Evolutionary conservation across 53 echinoderm and acorn worm species (phyloP).

Genomic region (Crossaster papposus): DNA sequence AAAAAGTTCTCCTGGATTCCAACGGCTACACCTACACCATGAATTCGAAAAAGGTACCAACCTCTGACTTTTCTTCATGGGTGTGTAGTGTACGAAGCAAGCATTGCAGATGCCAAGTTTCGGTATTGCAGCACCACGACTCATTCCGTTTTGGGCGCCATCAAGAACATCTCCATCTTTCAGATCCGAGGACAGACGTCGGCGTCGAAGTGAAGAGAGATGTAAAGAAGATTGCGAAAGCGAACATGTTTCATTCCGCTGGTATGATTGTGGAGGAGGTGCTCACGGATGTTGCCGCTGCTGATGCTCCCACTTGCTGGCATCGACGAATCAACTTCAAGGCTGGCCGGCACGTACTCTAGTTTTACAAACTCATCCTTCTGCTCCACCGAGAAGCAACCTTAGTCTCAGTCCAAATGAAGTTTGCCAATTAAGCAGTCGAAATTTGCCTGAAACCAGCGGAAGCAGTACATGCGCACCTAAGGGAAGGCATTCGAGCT

Average conservation of each 20-base stretch:
- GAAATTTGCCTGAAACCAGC: slow-evolving; percentile 23
- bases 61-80: background rate
- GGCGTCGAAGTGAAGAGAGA: slow-evolving; percentile 16
- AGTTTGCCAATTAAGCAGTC: slow-evolving; percentile 17
- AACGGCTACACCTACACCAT: too few species aligned
- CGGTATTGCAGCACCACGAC: slow-evolving; percentile 1
- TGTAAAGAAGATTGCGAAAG: background rate
- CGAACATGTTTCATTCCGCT: slow-evolving; percentile 25
- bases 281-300: background rate
- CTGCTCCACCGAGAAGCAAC: slow-evolving; percentile 43
- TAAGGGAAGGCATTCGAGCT: slow-evolving; percentile 13
- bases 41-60: background rate
- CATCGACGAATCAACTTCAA: slow-evolving; percentile 7
- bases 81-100: slow-evolving; percentile 22
- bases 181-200: background rate
- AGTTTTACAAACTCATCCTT: slow-evolving; percentile 19
- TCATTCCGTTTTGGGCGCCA: background rate
- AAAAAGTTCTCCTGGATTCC: background rate
- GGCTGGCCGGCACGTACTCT: slow-evolving; percentile 3
- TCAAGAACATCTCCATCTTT: too few species aligned
- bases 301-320: slow-evolving; percentile 13
- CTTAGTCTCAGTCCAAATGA: slow-evolving; percentile 20
- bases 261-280: slow-evolving; percentile 2
- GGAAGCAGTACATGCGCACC: background rate
- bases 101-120: background rate